Percentiles rank a stretch among this genome's conserved stretches.
Conservation (phyloP, 2,113 vertebrate genomes). For the Pseudopipra pipra region DNA sequence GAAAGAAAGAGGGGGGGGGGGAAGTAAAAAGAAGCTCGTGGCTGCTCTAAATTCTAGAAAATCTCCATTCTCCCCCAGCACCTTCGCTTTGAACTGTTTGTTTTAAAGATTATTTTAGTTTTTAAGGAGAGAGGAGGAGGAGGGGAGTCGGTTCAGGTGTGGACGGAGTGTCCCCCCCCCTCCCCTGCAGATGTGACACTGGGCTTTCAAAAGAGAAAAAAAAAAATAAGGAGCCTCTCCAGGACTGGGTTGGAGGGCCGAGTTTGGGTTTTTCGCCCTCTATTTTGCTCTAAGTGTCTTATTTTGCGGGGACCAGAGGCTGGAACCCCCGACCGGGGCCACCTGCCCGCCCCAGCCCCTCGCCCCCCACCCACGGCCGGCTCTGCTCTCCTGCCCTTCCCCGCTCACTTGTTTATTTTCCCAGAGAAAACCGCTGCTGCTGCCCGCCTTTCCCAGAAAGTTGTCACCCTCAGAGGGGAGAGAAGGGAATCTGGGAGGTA, state of each 20-base stretch:
- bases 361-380: background rate
- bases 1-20: no score
- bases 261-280: accelerated
- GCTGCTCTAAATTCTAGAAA: background rate
- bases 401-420: slow-evolving; percentile 1
- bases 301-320: background rate
- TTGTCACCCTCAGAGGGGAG: background rate
- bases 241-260: accelerated
- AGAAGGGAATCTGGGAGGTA: background rate
- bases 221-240: background rate
- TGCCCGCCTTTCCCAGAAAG: background rate
- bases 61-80: accelerated
- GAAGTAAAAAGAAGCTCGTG: background rate
- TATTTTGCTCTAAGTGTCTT: background rate
- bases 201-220: background rate
- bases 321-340: background rate
- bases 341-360: background rate
- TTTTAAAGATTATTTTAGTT: background rate
- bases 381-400: background rate
- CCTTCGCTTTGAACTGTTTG: background rate
- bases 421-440: background rate
- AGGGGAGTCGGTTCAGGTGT: background rate
- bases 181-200: background rate
- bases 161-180: background rate
- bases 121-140: accelerated